phyloP scores from a whole-genome alignment of 2,113 vertebrate genomes.

The Cettia cetti region DNA sequence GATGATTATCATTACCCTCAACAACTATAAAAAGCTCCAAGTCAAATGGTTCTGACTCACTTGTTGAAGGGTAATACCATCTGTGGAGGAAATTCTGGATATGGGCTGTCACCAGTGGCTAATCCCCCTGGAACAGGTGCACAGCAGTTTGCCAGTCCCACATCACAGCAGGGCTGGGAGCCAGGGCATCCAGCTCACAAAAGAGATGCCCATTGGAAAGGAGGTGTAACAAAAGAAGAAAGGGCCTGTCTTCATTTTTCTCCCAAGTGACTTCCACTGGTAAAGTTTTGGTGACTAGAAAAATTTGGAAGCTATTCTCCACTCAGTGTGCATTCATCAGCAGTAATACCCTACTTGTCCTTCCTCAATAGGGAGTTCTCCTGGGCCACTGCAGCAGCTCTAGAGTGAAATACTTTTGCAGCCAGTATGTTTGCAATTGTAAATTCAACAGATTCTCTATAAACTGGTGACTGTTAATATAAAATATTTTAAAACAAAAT shows the following conservation, averaged over 20 bases:
- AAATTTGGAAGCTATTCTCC: neutral
- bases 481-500: neutral
- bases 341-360: neutral
- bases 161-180: neutral
- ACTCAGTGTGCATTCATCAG: neutral
- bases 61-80: slow-evolving; percentile 27
- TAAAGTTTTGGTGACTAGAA: neutral
- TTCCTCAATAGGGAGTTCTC: neutral
- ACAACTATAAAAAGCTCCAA: slow-evolving; percentile 54
- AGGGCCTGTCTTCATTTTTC: neutral
- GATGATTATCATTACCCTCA: neutral
- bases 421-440: neutral
- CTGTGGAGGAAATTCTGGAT: slow-evolving; percentile 32
- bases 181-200: neutral
- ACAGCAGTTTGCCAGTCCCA: neutral
- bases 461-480: neutral
- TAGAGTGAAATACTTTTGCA: neutral
- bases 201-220: neutral
- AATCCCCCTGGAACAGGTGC: slow-evolving; percentile 38
- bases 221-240: neutral
- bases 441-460: neutral
- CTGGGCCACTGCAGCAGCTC: neutral
- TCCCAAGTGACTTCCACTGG: neutral
- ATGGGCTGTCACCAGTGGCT: neutral
- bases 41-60: slow-evolving; percentile 53